Evolutionary conservation across 2,888 invertebrate genomes (phyloP).

Genomic region (Zele albiditarsus): DNA sequence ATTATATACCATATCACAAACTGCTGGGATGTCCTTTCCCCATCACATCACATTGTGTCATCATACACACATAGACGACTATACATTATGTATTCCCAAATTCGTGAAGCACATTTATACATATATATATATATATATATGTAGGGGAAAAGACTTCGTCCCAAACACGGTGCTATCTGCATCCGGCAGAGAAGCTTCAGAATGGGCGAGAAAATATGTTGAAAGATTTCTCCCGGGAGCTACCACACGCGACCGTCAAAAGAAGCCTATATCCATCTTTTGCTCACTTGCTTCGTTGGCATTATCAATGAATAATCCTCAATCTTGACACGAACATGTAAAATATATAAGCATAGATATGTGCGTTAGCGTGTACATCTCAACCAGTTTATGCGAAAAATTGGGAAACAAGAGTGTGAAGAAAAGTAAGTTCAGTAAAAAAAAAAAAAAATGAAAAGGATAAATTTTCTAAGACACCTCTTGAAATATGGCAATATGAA

Average conservation of each 20-base stretch:
- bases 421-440: too few species aligned
- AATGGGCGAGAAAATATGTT: constrained; percentile 71
- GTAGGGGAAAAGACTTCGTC: constrained; percentile 31
- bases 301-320: constrained; percentile 24
- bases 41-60: constrained; percentile 60
- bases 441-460: not conserved
- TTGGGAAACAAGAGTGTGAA: too few species aligned
- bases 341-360: not conserved
- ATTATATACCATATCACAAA: constrained; percentile 41
- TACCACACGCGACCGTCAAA: constrained; percentile 34
- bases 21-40: constrained; percentile 68
- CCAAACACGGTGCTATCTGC: constrained; percentile 65
- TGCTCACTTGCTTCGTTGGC: not conserved
- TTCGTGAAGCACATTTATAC: not conserved
- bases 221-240: constrained; percentile 69
- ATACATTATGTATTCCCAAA: not conserved
- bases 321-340: not conserved
- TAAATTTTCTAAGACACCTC: not conserved
- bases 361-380: not conserved
- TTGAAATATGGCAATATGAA: constrained; percentile 41
- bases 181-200: constrained; percentile 69
- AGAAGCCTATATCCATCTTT: constrained; percentile 30
- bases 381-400: too few species aligned
- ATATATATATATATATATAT: constrained; percentile 32
- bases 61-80: constrained; percentile 48